Conservation (phyloP, 2,888 invertebrate species). For the Melanargia galathea region DNA sequence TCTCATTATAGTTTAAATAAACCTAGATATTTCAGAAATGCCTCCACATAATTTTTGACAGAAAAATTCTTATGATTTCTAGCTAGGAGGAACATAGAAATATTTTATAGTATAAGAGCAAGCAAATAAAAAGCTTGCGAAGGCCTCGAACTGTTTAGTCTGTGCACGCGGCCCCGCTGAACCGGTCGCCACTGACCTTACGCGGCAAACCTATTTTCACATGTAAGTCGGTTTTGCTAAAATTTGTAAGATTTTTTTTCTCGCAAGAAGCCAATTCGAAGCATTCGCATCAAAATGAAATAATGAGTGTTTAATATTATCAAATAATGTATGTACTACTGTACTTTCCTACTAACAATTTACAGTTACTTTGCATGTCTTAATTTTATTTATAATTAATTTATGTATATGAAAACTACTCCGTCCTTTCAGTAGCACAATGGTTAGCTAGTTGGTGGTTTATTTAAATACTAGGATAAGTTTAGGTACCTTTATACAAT, state of each 20-base stretch:
- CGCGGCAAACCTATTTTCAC: slow-evolving; percentile 34
- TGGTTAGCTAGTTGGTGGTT: neutral
- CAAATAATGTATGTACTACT: no score
- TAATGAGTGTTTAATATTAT: neutral
- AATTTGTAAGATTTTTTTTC: neutral
- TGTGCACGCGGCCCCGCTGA: slow-evolving; percentile 59
- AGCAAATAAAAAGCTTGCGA: slow-evolving; percentile 66
- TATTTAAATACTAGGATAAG: no score
- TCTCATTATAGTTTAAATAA: neutral
- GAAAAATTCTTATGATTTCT: neutral
- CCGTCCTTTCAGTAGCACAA: neutral
- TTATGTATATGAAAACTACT: no score
- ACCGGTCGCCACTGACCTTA: slow-evolving; percentile 65
- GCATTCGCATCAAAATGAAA: neutral
- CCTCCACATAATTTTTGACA: neutral
- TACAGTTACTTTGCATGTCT: no score
- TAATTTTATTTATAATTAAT: no score
- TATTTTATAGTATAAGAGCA: slow-evolving; percentile 25
- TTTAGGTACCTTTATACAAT: no score
- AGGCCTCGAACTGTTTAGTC: slow-evolving; percentile 75
- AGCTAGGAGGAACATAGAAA: neutral
- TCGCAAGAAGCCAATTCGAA: neutral
- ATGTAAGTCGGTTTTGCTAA: slow-evolving; percentile 54
- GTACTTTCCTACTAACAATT: no score
- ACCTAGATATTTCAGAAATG: neutral